Conservation (phyloP, 2,113 vertebrate species). For the Hirundichthys speculiger region DNA sequence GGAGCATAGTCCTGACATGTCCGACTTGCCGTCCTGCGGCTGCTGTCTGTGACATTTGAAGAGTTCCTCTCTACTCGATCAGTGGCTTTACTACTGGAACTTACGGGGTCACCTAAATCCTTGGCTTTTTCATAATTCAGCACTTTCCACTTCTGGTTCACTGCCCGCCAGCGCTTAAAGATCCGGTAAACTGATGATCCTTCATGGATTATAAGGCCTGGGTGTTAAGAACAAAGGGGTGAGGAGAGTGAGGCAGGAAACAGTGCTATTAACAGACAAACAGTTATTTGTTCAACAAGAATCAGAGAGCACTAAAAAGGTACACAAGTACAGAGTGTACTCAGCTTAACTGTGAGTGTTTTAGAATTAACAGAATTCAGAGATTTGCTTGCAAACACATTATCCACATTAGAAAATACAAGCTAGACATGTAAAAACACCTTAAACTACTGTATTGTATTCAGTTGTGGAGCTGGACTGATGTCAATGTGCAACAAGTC, state of each 20-base stretch:
- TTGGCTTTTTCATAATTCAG: conserved; percentile 90
- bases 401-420: background rate
- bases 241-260: conserved; percentile 15
- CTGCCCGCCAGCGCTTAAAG: conserved; percentile 90
- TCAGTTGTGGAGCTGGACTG: too few species aligned
- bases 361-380: background rate
- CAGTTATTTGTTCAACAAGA: conserved; percentile 31
- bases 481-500: too few species aligned
- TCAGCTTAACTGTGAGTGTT: conserved; percentile 8
- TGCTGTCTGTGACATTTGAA: conserved; percentile 62
- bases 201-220: conserved; percentile 88
- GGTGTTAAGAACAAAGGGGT: conserved; percentile 42
- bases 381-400: background rate
- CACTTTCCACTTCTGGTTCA: conserved; percentile 92
- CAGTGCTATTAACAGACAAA: conserved; percentile 38
- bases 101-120: conserved; percentile 83
- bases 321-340: conserved; percentile 20
- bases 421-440: background rate
- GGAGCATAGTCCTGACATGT: conserved; percentile 87
- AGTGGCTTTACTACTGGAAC: conserved; percentile 77
- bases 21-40: conserved; percentile 74
- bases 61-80: conserved; percentile 79
- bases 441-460: too few species aligned
- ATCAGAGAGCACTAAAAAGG: conserved; percentile 20
- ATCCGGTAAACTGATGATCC: conserved; percentile 91